Base-by-base conservation (phyloP, 2,888 invertebrate species). In the Cheilosia impressa region DNA sequence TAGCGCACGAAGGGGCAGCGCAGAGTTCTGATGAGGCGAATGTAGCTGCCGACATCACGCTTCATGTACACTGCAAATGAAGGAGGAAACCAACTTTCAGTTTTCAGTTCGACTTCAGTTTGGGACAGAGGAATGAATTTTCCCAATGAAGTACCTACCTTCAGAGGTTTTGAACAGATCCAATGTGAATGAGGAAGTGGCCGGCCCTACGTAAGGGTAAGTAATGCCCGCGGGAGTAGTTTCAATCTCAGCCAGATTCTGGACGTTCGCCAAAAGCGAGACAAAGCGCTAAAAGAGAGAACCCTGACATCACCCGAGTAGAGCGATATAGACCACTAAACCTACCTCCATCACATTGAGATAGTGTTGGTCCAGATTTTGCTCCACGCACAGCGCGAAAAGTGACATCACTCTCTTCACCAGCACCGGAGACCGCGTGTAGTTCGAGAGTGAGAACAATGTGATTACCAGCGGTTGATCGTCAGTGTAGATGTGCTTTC, bases 91-190 rank as follows among this genome's bases (percentile, higher is more conserved):
- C 6, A 6, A 6, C 27, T 27, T 27, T 27, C 27, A 27, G 27
- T 27, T 6, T 27, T 27, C 27, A 27, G 27, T 27, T 27, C 13
- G 10, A 38, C 13, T 4, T 4, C 3, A 15, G 27, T 4, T 31
- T 15, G 1, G 17, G 22, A 9, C 4, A 27, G 6, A 5, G 5
- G 1, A 24, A 24, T 15, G 15, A 4, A 0, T 5, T 9, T 24
- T 1, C n/a, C 13, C 19, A n/a, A n/a, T 13, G 1, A 38, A 34
- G 17, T 27, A 47, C 53, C 47, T 75, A 89, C 90, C 83, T 88
- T 91, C 90, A 15, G 91, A 89, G 7, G 89, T 88, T 79, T 90
- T 90, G 15, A 90, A 91, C 31, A 91, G 89, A 15, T 91, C 90
- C 2, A 76, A 83, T 9, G 90, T 90, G 0, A 91, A 88, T 2